phyloP scores from a whole-genome alignment of 2,113 vertebrate genomes.

The Poicephalus meyeri region DNA sequence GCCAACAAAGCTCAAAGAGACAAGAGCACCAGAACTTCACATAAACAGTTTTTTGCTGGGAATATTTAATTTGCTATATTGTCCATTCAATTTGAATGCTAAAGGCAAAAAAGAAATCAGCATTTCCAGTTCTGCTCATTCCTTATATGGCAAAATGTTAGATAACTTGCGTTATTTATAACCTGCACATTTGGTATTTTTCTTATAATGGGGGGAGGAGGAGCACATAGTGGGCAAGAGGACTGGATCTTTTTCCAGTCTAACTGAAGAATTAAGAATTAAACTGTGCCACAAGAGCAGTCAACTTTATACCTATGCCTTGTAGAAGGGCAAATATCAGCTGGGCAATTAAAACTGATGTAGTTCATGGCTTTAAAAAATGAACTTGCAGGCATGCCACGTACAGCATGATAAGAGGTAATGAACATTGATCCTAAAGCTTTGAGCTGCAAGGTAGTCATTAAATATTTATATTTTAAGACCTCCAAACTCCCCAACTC shows the following conservation, averaged over 20 bases:
- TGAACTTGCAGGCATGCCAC: background rate
- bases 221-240: slow-evolving; percentile 35
- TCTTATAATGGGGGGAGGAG: slow-evolving; percentile 24
- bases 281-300: background rate
- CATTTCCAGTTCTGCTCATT: slow-evolving; percentile 50
- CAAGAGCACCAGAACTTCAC: background rate
- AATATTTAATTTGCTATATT: background rate
- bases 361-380: background rate
- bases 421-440: background rate
- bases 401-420: background rate
- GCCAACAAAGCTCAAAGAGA: background rate
- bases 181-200: slow-evolving; percentile 51
- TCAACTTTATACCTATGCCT: background rate
- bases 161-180: slow-evolving; percentile 69
- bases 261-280: slow-evolving; percentile 8
- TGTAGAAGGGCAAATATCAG: background rate
- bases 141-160: slow-evolving; percentile 68
- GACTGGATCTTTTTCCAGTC: slow-evolving; percentile 8
- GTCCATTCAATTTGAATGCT: slow-evolving; percentile 24
- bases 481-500: background rate
- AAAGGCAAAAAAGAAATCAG: slow-evolving; percentile 48
- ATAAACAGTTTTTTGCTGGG: background rate
- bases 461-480: background rate
- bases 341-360: background rate
- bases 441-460: background rate